Evolutionary conservation across 1,140 invertebrate species (phyloP).

Genomic region (Drosophila busckii): DNA sequence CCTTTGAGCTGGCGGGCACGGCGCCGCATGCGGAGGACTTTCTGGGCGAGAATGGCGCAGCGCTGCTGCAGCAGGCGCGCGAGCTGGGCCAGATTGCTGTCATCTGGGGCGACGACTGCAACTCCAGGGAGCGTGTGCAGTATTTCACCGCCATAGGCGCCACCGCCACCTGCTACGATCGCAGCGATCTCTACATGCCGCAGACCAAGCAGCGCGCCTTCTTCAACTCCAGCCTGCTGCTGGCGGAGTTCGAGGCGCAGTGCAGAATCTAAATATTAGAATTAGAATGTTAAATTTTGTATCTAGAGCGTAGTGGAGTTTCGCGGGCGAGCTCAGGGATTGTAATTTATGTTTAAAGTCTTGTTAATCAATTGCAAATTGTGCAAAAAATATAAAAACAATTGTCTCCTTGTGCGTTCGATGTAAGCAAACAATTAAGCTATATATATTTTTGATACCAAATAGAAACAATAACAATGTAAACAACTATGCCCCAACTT

Average conservation of each 20-base stretch:
- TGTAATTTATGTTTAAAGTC: too few relatives aligned
- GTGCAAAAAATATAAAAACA: too few relatives aligned
- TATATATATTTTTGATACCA: too few relatives aligned
- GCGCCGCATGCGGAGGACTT: constrained; percentile 95
- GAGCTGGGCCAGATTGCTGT: constrained; percentile 90
- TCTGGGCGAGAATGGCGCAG: constrained; percentile 84
- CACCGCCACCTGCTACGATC: constrained; percentile 96
- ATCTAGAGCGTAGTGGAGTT: constrained; percentile 1
- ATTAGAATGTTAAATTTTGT: too few relatives aligned
- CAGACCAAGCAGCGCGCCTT: constrained; percentile 56
- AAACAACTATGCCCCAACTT: constrained; percentile 34
- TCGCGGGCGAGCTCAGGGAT: constrained; percentile 18
- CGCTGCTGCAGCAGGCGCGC: constrained; percentile 86
- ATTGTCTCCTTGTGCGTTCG: too few relatives aligned
- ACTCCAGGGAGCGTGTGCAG: constrained; percentile 89
- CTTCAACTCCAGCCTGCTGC: constrained; percentile 60
- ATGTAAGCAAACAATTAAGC: too few relatives aligned
- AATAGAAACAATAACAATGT: too few relatives aligned
- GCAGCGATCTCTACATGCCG: constrained; percentile 82
- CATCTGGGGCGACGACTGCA: constrained; percentile 97
- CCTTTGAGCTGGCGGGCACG: constrained; percentile 90
- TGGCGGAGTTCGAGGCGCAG: constrained; percentile 65
- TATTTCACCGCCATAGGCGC: constrained; percentile 91
- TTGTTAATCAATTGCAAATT: too few relatives aligned
- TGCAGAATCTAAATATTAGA: constrained; percentile 56